A percentile compares a stretch with the other conserved stretches of the same genome.
These are phyloP conservation scores for Araneus ventricosus DNA, from an alignment of 1,140 invertebrate species.

Conservation along the genomic window DNA sequence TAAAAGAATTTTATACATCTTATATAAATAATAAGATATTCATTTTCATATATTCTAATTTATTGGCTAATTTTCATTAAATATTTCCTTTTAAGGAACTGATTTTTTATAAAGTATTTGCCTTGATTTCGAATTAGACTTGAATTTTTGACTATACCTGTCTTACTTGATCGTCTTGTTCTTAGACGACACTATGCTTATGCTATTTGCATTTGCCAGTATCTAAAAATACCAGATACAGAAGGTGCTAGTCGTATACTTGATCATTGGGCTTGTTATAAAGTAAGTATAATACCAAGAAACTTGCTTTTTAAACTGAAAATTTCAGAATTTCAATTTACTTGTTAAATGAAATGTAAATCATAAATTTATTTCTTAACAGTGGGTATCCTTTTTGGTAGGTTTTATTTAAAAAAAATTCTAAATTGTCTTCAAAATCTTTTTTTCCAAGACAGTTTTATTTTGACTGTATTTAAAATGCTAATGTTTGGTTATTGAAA, in stretches of 20 bases:
- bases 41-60: too few species aligned
- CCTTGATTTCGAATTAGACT: slow-evolving; percentile 83
- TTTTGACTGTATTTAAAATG: too few species aligned
- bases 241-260: slow-evolving; percentile 93
- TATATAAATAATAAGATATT: too few species aligned
- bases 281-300: slow-evolving; percentile 83
- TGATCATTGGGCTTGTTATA: slow-evolving; percentile 98
- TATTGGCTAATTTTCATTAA: too few species aligned
- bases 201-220: slow-evolving; percentile 93
- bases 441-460: too few species aligned
- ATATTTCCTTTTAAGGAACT: background rate
- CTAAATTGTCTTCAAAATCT: background rate
- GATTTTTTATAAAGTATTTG: background rate
- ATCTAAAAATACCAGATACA: slow-evolving; percentile 89
- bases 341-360: background rate
- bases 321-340: too few species aligned
- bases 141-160: slow-evolving; percentile 87
- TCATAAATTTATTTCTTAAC: background rate
- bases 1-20: too few species aligned
- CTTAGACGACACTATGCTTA: slow-evolving; percentile 92
- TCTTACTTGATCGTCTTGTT: slow-evolving; percentile 93
- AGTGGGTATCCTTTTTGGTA: background rate
- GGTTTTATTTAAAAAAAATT: background rate
- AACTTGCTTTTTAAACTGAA: too few species aligned
- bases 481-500: too few species aligned